phyloP scores from a whole-genome alignment of 2,888 invertebrate genomes.

The Synanthedon andrenaeformis region DNA sequence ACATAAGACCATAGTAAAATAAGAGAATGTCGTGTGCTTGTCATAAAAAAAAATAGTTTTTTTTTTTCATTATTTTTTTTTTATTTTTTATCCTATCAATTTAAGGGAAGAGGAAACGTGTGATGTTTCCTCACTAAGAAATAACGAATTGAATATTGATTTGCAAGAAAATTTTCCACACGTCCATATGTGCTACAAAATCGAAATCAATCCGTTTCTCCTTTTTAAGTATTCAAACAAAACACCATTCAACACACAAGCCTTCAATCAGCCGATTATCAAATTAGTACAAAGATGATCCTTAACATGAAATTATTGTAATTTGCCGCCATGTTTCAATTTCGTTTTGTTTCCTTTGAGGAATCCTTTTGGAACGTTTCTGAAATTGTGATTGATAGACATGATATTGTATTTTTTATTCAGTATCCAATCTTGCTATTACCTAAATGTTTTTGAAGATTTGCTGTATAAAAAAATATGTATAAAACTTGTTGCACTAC shows the following conservation, averaged over 20 bases:
- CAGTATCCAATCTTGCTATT: not conserved
- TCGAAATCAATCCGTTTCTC: too few species aligned
- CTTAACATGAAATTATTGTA: conserved; percentile 33
- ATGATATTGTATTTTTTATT: not conserved
- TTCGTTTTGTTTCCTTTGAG: conserved; percentile 7
- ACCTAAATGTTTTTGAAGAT: not conserved
- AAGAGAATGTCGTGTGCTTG: too few species aligned
- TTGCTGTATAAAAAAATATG: not conserved
- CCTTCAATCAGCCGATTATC: conserved; percentile 28
- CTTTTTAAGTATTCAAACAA: not conserved
- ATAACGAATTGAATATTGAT: too few species aligned
- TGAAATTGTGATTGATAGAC: conserved; percentile 23
- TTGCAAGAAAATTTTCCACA: too few species aligned
- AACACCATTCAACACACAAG: not conserved
- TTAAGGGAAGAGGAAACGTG: too few species aligned
- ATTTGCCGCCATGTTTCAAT: conserved; percentile 22
- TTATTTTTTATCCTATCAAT: too few species aligned
- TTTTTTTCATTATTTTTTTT: too few species aligned
- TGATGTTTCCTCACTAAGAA: too few species aligned
- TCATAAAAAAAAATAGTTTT: too few species aligned
- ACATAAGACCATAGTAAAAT: too few species aligned
- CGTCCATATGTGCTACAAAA: too few species aligned
- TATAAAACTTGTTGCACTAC: too few species aligned
- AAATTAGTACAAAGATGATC: conserved; percentile 31
- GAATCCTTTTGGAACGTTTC: conserved; percentile 12